Base-by-base conservation (phyloP, 1,140 invertebrate genomes). In the Anastatus disparis region DNA sequence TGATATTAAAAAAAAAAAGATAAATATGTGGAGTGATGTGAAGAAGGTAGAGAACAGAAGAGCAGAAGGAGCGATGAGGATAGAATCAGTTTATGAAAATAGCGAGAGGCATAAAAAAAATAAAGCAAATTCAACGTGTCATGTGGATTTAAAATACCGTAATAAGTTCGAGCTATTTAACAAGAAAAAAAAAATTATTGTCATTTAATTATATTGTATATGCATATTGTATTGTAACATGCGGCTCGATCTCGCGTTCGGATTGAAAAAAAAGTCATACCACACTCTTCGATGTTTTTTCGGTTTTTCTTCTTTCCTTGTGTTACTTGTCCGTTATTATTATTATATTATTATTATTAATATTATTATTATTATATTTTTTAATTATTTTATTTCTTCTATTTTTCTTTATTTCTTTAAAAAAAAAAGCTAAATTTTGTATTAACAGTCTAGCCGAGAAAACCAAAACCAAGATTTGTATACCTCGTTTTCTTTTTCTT, bases 311-410 rank as follows among this genome's bases (percentile, higher is more conserved):
- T 61, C 29, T 66, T 71, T 42, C 50, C 38, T 66, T 66, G 70
- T 71, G 70, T 71, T 71, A 65, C 31, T 71, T 71, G 70, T 71
- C 53, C 69, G 61, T 71, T 65, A 65, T 71, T 71, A 74, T 72
- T 74, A 68, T 68, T 64, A 63, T 55, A 70, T 70, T 70, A 67
- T 55, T 67, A 69, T 69, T 59, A 56, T 53, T 61, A 61, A 35
- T 70, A 63, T 26, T 58, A 61, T 56, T 64, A 72, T 69, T 72
- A 72, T 73, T 64, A 69, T n/a, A 61, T 67, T 70, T 59, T 58
- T 52, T 68, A 72, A 55, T 62, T 29, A 59, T 67, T 55, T 62
- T 77, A 81, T 78, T 80, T 63, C 17, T 48, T 24, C 10, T 66
- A 56, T n/a, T 42, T 59, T n/a, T 63, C 38, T 64, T 46, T 46